These are phyloP conservation scores for Arctia plantaginis DNA, from an alignment of 2,888 invertebrate species.

Conservation along the genomic window DNA sequence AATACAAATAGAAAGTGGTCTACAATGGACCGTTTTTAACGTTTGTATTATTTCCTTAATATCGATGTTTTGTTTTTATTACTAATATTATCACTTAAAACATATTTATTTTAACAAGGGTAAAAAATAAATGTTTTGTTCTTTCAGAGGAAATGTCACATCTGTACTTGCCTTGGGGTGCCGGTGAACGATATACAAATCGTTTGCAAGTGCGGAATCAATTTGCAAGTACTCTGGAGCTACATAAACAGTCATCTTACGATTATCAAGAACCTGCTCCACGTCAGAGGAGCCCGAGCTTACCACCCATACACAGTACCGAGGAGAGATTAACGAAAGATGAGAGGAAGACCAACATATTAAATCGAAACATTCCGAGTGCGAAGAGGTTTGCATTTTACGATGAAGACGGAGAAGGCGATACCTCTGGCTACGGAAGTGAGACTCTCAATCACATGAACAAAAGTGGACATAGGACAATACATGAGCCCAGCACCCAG, in stretches of 20 bases:
- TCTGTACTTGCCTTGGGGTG: constrained; percentile 92
- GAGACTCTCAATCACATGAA: constrained; percentile 88
- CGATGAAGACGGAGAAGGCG: constrained; percentile 88
- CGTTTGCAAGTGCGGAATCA: constrained; percentile 79
- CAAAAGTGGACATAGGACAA: constrained; percentile 61
- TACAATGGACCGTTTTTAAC: constrained; percentile 17
- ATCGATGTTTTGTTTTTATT: constrained; percentile 8
- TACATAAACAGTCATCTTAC: constrained; percentile 77
- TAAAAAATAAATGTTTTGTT: constrained; percentile 38
- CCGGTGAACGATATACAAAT: constrained; percentile 81
- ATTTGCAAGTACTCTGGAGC: constrained; percentile 81
- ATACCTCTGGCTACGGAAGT: constrained; percentile 94
- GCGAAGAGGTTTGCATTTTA: constrained; percentile 81
- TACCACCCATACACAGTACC: constrained; percentile 88
- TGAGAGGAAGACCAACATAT: constrained; percentile 65
- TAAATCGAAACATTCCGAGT: constrained; percentile 78
- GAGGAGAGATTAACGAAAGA: constrained; percentile 71
- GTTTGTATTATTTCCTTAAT: constrained; percentile 21
- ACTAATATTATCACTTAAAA: constrained; percentile 22
- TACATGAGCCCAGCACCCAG: constrained; percentile 58
- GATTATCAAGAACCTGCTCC: constrained; percentile 79
- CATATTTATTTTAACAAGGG: constrained; percentile 7
- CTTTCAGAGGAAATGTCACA: constrained; percentile 93
- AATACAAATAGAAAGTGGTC: constrained; percentile 47
- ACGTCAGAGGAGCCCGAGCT: constrained; percentile 88